Percentiles rank a stretch among this genome's conserved stretches.
phyloP scores from a whole-genome alignment of 2,888 invertebrate species.

The Chrysodeixis includens region DNA sequence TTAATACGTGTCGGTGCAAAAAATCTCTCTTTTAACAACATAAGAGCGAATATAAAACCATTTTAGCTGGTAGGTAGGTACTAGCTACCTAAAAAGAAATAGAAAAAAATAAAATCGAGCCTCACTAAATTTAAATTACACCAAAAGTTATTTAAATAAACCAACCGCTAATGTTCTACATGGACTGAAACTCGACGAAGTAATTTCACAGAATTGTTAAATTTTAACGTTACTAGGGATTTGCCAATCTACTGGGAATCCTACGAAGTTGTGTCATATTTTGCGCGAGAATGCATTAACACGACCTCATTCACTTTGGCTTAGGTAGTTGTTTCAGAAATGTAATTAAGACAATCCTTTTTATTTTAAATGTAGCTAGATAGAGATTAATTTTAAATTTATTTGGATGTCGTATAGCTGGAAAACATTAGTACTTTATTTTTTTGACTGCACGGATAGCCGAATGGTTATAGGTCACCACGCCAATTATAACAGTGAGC shows the following conservation, averaged over 20 bases:
- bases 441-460: too few species aligned
- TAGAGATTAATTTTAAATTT: too few species aligned
- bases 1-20: too few species aligned
- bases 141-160: slow-evolving; percentile 27
- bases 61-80: too few species aligned
- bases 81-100: too few species aligned
- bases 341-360: not conserved
- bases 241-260: not conserved
- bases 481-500: too few species aligned
- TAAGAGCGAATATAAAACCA: too few species aligned
- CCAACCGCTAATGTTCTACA: slow-evolving; percentile 9
- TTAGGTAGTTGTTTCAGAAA: not conserved
- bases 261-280: not conserved
- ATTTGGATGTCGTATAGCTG: too few species aligned
- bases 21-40: too few species aligned
- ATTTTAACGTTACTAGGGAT: slow-evolving; percentile 12
- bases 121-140: slow-evolving; percentile 21
- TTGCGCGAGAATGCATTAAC: not conserved
- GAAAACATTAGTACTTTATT: too few species aligned
- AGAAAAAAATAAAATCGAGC: slow-evolving; percentile 12
- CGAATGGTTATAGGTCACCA: too few species aligned
- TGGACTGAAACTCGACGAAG: slow-evolving; percentile 28
- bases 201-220: slow-evolving; percentile 24
- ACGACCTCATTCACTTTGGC: not conserved
- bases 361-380: not conserved